Evolutionary conservation across 2,888 invertebrate genomes (phyloP), one percentile per base, ranked within the genome.

Genomic region (Octonoba sinensis): DNA sequence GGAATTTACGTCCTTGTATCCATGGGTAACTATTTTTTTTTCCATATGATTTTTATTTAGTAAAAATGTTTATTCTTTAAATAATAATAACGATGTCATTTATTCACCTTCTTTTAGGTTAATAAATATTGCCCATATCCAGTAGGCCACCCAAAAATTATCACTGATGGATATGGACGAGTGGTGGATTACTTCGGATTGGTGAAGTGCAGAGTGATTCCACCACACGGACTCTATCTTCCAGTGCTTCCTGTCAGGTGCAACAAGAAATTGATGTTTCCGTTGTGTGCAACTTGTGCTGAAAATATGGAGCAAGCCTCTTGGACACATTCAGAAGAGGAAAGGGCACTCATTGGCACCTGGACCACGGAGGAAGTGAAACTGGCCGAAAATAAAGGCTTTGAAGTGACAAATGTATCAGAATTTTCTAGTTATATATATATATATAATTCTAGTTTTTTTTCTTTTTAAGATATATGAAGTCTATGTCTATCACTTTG

Each of bases 241-340:
- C 46, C 64, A 0, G 64, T 64, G 20, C 64, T 64, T n/a, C 64
- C 64, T 3, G 36, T 44, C n/a, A 15, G 64, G 1, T 46, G 46
- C n/a, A 36, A 22, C 20, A 57, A 64, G 6, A 64, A 64, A 11
- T 18, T 6, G 44, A 64, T 64, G 18, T 44, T 46, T n/a, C 64
- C 64, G 15, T 13, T 64, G 6, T 44, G 64, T 18, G 18, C 18
- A n/a, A 64, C 22, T 3, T n/a, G 16, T 6, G 15, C 46, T 0
- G 0, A 46, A 11, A n/a, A 46, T 18, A 3, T 46, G 18, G 12
- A 46, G 18, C 44, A 44, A 11, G 46, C 3, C n/a, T 16, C n/a
- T 6, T 64, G 64, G n/a, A 15, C 2, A 11, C 64, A 64, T 13
- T n/a, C 11, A 13, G 51, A 51, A 3, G 16, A 18, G 2, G 51